Evolutionary conservation across 2,113 vertebrate genomes (phyloP).

Genomic region (Mugil cephalus): DNA sequence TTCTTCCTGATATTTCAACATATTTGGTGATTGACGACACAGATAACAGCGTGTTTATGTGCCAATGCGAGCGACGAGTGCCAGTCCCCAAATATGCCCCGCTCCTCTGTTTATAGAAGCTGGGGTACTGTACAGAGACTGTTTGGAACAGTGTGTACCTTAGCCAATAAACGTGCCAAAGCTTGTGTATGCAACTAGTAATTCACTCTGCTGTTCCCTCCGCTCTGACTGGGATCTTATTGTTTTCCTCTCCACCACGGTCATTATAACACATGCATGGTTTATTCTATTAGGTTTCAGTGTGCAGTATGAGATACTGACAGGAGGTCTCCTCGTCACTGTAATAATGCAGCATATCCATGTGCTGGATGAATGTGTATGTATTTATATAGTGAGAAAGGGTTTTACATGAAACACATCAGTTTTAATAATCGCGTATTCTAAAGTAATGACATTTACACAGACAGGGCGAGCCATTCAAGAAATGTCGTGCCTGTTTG

Average conservation of each 20-base stretch:
- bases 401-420: not conserved
- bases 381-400: no score
- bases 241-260: constrained; percentile 15
- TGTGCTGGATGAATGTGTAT: constrained; percentile 1
- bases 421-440: not conserved
- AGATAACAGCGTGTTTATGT: constrained; percentile 7
- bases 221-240: not conserved
- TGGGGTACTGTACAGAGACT: constrained; percentile 8
- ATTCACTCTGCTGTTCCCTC: constrained; percentile 17
- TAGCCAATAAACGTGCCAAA: constrained; percentile 18
- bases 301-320: not conserved
- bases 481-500: not conserved
- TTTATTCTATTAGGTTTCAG: constrained; percentile 14
- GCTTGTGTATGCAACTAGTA: constrained; percentile 13
- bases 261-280: constrained; percentile 1
- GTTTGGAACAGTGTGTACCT: constrained; percentile 60
- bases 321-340: not conserved
- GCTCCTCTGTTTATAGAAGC: constrained; percentile 49
- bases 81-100: constrained; percentile 37
- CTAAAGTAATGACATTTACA: not conserved
- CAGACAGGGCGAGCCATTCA: not conserved
- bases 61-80: constrained; percentile 5
- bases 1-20: not conserved
- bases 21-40: not conserved
- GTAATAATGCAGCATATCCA: not conserved